Percentiles rank a stretch among this genome's conserved stretches.
Conservation (phyloP, 2,797 vertebrate species). For the Takifugu rubripes region DNA sequence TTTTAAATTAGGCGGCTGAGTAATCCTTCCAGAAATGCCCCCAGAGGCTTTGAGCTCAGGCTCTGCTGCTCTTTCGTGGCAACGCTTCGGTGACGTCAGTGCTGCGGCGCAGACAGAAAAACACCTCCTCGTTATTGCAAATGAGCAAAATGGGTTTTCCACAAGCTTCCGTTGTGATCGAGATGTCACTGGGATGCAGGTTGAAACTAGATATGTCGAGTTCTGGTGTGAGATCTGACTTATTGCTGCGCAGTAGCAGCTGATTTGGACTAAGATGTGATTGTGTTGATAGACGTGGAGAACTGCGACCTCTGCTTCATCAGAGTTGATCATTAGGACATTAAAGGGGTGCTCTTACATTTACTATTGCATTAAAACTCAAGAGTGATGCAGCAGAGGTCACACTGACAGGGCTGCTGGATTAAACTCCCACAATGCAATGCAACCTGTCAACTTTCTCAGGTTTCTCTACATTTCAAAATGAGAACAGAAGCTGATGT, state of each 20-base stretch:
- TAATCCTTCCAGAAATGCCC: slow-evolving; percentile 34
- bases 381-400: neutral
- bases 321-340: neutral
- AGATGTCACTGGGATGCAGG: neutral
- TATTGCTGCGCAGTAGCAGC: too few relatives aligned
- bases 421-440: slow-evolving; percentile 3
- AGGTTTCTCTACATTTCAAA: neutral
- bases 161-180: neutral
- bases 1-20: slow-evolving; percentile 13
- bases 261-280: too few relatives aligned
- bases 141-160: neutral
- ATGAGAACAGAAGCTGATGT: too few relatives aligned
- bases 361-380: neutral
- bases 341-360: slow-evolving; percentile 6
- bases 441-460: slow-evolving; percentile 4
- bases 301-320: neutral
- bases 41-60: slow-evolving; percentile 5
- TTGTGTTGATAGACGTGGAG: too few relatives aligned
- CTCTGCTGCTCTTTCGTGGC: neutral
- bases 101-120: slow-evolving; percentile 4
- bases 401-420: neutral
- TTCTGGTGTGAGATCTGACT: neutral
- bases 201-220: neutral
- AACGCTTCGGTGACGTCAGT: slow-evolving; percentile 9
- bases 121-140: neutral